Base-by-base conservation (phyloP, 2,888 invertebrate genomes). In the Stenodema calcarata region DNA sequence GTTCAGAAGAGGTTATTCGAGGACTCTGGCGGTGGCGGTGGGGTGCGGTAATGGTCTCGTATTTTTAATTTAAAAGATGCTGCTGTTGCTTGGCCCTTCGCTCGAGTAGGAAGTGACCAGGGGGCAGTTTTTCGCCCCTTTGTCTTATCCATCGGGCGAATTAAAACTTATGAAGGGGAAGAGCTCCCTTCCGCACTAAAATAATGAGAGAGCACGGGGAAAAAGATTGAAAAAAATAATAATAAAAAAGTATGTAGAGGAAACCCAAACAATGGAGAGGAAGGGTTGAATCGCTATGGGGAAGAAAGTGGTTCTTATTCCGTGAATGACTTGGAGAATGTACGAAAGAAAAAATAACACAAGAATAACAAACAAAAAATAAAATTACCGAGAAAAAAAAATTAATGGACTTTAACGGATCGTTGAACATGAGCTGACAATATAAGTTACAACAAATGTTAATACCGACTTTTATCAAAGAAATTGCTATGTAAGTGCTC, bases 61-160 rank as follows among this genome's bases (percentile, higher is more conserved):
- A 44, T 78, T 78, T 78, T 78, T 78, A 78, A 78, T 78, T 78
- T 78, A 78, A 78, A 78, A 78, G 78, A 78, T 78, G 78, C 78
- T 44, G 78, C 44, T 35, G 30, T 30, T 30, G 30, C 73, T 6
- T 16, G 2, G 2, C 73, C 9, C 27, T 12, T 70, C 70, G 27
- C 18, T n/a, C 27, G 41, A 18, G 47, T 41, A 27, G 47, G 18
- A 78, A 78, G 78, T 78, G 78, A 42, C 44, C 47, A 23, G 23
- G 44, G 41, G 44, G 47, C 73, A 35, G 35, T 75, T 41, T 75
- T 44, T 44, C 18, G 18, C 18, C 78, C 78, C 27, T 78, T 78
- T 78, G 78, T 78, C 78, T 78, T 78, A 78, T 44, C 78, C 78
- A 78, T 78, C 78, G 78, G 78, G 23, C 78, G 78, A 78, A 78